phyloP scores from a whole-genome alignment of 2,113 vertebrate genomes.

The Nycticryphes semicollaris region DNA sequence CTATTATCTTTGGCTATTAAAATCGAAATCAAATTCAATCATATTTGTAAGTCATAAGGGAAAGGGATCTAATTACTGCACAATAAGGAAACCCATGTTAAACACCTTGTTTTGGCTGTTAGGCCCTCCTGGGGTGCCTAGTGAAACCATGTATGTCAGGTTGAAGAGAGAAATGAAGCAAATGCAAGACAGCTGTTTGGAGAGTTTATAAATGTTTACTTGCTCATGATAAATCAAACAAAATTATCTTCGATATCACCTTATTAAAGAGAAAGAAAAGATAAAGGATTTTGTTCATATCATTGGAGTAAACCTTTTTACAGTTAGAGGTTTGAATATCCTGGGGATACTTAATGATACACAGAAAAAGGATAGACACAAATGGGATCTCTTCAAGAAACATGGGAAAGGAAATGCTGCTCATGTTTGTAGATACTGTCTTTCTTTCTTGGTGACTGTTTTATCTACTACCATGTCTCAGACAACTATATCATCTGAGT shows the following conservation, averaged over 20 bases:
- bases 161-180: background rate
- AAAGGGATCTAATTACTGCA: constrained; percentile 7
- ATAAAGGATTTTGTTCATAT: background rate
- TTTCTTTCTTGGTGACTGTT: background rate
- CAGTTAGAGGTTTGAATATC: background rate
- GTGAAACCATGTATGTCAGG: background rate
- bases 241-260: background rate
- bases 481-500: background rate
- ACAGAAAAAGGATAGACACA: background rate
- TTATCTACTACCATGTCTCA: background rate
- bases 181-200: constrained; percentile 13
- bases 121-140: background rate
- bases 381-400: background rate
- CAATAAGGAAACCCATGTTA: background rate
- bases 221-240: background rate
- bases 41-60: background rate
- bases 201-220: background rate
- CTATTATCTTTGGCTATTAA: background rate
- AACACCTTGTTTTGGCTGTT: constrained; percentile 5
- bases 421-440: background rate
- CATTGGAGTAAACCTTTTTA: background rate
- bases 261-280: background rate
- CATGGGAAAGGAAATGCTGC: background rate
- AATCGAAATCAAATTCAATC: background rate
- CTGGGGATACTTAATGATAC: background rate